A percentile compares a stretch with the other conserved stretches of the same genome.
phyloP scores from a whole-genome alignment of 37 sponge, comb jelly and placozoan genomes.

The Theonella swinhoei region DNA sequence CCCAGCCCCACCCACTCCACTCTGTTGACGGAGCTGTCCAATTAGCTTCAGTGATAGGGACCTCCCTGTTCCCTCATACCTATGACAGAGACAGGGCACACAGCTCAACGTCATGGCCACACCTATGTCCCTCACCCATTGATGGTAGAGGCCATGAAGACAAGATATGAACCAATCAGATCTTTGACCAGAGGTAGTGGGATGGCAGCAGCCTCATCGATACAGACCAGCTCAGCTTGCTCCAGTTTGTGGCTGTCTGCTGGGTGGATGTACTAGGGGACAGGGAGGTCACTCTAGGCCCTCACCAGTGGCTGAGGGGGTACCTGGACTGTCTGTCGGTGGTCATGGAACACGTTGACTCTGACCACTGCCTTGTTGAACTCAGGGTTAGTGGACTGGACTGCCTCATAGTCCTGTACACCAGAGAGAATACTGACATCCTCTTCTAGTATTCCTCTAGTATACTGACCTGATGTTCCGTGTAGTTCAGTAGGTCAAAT shows the following conservation, averaged over 20 bases:
- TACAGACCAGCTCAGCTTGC: conserved; percentile 95
- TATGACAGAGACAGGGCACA: not conserved
- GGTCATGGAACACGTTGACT: conserved; percentile 89
- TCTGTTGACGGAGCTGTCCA: conserved; percentile 75
- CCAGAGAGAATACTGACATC: not conserved
- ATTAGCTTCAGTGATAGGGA: conserved; percentile 95
- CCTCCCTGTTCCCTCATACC: conserved; percentile 96
- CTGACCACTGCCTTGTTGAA: conserved; percentile 90
- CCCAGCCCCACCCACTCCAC: conserved; percentile 23
- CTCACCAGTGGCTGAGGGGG: not conserved
- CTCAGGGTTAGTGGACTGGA: conserved; percentile 93
- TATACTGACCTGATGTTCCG: conserved; percentile 36
- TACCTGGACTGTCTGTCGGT: conserved; percentile 94
- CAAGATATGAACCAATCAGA: conserved; percentile 91
- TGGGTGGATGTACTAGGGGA: conserved; percentile 89
- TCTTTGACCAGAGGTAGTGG: conserved; percentile 93
- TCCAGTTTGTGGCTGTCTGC: conserved; percentile 81
- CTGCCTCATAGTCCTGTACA: conserved; percentile 79
- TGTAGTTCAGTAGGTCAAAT: conserved; percentile 84
- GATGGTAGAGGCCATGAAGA: conserved; percentile 96
- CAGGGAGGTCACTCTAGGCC: not conserved
- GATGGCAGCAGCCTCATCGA: conserved; percentile 98
- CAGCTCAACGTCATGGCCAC: not conserved
- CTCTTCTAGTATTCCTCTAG: not conserved
- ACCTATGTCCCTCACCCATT: conserved; percentile 77